These are phyloP conservation scores for Galemys pyrenaicus DNA, from an alignment of 2,113 vertebrate genomes.

Conservation along the genomic window DNA sequence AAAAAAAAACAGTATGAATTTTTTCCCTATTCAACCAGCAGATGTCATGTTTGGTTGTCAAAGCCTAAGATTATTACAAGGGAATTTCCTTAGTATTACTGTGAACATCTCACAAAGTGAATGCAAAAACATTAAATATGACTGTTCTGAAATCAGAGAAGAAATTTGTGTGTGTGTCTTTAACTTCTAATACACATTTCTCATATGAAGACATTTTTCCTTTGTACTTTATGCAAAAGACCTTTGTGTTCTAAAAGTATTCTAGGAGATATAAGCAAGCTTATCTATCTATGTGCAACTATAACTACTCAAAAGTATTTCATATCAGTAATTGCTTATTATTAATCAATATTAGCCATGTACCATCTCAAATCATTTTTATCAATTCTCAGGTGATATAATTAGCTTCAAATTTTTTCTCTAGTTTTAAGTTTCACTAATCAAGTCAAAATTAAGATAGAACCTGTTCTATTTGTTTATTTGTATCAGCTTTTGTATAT, in stretches of 20 bases:
- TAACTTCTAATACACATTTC: neutral
- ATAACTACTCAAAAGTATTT: neutral
- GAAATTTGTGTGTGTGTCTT: neutral
- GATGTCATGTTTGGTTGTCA: constrained; percentile 75
- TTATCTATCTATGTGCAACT: neutral
- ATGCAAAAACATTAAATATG: neutral
- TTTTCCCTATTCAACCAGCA: constrained; percentile 72
- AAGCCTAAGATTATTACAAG: neutral
- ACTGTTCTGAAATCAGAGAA: neutral
- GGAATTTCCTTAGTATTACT: neutral
- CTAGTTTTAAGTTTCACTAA: neutral
- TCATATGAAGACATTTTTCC: neutral
- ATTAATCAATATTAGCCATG: neutral
- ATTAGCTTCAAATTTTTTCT: neutral
- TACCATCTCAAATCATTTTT: neutral
- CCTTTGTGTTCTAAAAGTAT: neutral
- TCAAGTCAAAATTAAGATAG: neutral
- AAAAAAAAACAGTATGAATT: neutral
- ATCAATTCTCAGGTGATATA: neutral
- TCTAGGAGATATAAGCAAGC: neutral
- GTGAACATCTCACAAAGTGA: neutral
- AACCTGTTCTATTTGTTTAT: neutral
- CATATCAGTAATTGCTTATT: neutral
- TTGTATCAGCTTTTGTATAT: neutral
- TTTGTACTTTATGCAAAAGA: neutral